Conservation (phyloP, 2,797 vertebrate species). For the Eidolon dupreanum region DNA sequence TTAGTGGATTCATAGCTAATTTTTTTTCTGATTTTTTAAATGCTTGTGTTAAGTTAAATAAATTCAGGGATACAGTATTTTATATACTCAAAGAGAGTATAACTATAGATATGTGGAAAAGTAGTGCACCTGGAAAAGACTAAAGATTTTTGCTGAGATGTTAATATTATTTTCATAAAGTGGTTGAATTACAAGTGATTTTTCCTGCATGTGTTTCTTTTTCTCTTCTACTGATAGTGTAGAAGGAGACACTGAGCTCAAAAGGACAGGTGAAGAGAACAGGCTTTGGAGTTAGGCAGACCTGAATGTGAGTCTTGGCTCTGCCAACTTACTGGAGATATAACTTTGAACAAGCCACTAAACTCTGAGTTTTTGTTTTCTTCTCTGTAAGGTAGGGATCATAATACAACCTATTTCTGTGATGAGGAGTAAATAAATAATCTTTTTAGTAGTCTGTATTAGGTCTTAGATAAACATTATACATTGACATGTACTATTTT, state of each 20-base stretch:
- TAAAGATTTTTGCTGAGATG: background rate
- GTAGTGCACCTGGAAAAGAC: background rate
- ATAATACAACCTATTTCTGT: background rate
- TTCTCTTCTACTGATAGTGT: background rate
- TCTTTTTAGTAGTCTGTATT: background rate
- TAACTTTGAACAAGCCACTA: background rate
- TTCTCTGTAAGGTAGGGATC: background rate
- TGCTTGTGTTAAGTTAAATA: background rate
- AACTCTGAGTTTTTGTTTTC: background rate
- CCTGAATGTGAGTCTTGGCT: background rate
- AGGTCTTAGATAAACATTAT: background rate
- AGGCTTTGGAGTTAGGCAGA: background rate
- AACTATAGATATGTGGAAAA: background rate
- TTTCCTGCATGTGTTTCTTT: background rate
- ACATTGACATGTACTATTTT: background rate
- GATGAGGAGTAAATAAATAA: background rate
- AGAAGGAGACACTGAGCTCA: background rate
- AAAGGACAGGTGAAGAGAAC: background rate
- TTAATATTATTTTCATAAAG: slow-evolving; percentile 29
- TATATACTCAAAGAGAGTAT: background rate
- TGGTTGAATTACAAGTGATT: background rate
- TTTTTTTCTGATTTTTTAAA: background rate
- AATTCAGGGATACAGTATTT: slow-evolving; percentile 8
- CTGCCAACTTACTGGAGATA: background rate
- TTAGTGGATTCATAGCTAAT: background rate